These are phyloP conservation scores for Setophaga petechia DNA, from an alignment of 2,113 vertebrate genomes.

Conservation along the genomic window DNA sequence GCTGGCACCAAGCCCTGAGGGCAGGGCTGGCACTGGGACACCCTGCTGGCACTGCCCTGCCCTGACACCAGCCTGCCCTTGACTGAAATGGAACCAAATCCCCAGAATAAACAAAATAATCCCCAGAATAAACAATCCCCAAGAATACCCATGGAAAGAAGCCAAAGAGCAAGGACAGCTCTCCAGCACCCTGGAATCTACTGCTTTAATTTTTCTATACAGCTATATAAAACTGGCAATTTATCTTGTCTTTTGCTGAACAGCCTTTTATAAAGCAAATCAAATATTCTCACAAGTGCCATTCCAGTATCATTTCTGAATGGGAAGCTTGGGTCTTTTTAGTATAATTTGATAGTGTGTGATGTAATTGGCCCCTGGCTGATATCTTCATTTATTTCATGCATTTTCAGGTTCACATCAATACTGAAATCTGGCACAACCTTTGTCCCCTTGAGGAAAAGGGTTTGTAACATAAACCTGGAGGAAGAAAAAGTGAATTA, in stretches of 20 bases:
- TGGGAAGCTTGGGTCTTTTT: not conserved
- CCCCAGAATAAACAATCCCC: not conserved
- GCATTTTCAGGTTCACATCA: not conserved
- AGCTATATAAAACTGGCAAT: not conserved
- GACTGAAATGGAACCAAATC: not conserved
- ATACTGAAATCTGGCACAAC: not conserved
- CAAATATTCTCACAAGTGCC: not conserved
- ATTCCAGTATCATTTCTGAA: not conserved
- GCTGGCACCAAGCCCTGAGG: not conserved
- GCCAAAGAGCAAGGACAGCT: not conserved
- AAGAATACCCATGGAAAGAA: not conserved
- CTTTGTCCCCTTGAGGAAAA: not conserved
- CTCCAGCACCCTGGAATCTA: not conserved
- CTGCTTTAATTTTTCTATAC: not conserved
- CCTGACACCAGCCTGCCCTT: not conserved
- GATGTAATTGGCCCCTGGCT: not conserved
- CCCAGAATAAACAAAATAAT: not conserved
- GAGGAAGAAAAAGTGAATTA: not conserved
- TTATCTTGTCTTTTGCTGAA: not conserved
- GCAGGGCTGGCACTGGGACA: not conserved
- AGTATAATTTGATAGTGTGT: not conserved
- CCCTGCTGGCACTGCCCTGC: not conserved
- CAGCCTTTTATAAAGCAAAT: not conserved
- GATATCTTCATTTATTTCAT: slow-evolving; percentile 2
- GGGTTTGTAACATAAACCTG: not conserved